phyloP scores from a whole-genome alignment of 2,113 vertebrate genomes.

The Malurus melanocephalus region DNA sequence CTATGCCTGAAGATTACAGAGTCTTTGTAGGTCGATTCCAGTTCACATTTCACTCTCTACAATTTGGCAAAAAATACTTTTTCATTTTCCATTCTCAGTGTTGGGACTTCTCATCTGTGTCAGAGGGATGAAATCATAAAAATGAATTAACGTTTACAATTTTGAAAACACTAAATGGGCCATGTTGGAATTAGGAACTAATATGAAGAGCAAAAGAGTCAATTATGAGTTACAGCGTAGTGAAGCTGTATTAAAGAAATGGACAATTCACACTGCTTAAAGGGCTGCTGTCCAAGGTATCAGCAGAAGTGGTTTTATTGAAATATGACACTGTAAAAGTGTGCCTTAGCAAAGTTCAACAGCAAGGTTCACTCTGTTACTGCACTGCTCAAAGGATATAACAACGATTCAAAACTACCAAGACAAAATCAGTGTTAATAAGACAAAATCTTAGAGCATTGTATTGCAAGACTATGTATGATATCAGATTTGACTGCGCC shows the following conservation, averaged over 20 bases:
- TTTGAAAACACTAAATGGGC: background rate
- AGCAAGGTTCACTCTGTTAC: background rate
- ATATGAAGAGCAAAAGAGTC: background rate
- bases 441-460: background rate
- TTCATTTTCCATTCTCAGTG: background rate
- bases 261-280: background rate
- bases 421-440: background rate
- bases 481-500: background rate
- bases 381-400: background rate
- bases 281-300: background rate
- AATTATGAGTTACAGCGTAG: background rate
- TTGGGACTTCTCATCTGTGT: background rate
- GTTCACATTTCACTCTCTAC: background rate
- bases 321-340: background rate
- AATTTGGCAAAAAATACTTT: background rate
- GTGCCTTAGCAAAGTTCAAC: background rate
- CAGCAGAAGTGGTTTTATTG: background rate
- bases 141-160: background rate
- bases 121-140: background rate
- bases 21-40: background rate
- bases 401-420: background rate
- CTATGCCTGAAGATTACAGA: background rate
- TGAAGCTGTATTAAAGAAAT: background rate
- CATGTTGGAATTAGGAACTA: background rate
- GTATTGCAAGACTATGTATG: rapidly evolving